These are phyloP conservation scores for Ectropis grisescens DNA, from an alignment of 1,140 invertebrate species.

Conservation along the genomic window DNA sequence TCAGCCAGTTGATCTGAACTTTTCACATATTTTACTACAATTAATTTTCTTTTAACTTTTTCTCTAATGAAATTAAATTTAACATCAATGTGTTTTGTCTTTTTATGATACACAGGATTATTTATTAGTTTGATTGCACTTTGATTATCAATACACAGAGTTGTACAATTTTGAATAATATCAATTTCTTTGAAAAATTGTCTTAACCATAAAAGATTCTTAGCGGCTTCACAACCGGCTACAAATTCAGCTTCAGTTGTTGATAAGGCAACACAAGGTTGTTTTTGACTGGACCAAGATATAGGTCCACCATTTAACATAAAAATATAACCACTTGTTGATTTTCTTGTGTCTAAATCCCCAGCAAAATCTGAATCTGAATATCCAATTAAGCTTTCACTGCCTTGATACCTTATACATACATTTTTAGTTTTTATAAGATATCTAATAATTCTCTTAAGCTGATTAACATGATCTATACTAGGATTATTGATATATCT, in stretches of 20 bases:
- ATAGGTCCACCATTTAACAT: conserved; percentile 4
- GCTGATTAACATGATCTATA: neutral
- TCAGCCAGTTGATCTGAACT: conserved; percentile 11
- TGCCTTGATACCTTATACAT: conserved; percentile 2
- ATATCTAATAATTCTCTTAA: neutral
- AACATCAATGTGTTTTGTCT: conserved; percentile 10
- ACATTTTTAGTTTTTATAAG: conserved; percentile 7
- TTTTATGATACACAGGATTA: conserved; percentile 12
- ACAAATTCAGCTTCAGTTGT: conserved; percentile 1
- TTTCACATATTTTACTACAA: conserved; percentile 7
- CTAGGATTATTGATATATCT: neutral
- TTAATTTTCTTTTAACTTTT: conserved; percentile 6
- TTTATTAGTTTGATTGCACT: conserved; percentile 12
- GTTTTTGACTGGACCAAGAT: conserved; percentile 1
- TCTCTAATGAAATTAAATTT: conserved; percentile 13
- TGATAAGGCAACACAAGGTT: conserved; percentile 1
- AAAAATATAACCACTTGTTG: conserved; percentile 3
- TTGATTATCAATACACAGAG: conserved; percentile 9
- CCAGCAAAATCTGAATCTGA: conserved; percentile 5
- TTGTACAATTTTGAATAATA: neutral
- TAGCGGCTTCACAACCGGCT: neutral
- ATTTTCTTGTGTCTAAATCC: conserved; percentile 1
- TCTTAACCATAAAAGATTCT: conserved; percentile 1
- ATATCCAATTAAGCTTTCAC: no score
- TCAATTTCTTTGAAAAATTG: conserved; percentile 1